Evolutionary conservation across 2,888 invertebrate species (phyloP).

Genomic region (Chalcosyrphus nemorum): DNA sequence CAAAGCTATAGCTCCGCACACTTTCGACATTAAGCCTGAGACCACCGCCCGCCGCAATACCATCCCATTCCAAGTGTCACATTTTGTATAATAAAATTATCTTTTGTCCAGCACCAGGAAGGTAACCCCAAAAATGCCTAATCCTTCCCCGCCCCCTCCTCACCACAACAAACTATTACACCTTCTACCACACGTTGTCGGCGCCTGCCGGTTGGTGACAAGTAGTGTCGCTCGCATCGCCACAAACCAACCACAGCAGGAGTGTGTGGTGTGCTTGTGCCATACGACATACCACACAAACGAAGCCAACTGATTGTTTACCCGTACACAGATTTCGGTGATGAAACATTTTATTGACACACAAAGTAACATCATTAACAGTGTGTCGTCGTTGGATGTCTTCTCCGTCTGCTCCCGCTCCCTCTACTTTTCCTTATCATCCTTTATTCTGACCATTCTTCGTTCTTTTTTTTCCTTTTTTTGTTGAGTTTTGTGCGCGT

Average conservation of each 20-base stretch:
- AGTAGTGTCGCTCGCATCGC: too few relatives aligned
- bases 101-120: conserved; percentile 20
- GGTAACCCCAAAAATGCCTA: conserved; percentile 33
- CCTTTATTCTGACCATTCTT: not conserved
- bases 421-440: not conserved
- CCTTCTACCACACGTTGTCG: conserved; percentile 35
- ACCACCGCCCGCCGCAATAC: conserved; percentile 32
- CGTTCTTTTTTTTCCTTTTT: not conserved
- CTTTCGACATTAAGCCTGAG: conserved; percentile 16
- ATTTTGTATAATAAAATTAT: conserved; percentile 61
- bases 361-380: conserved; percentile 72
- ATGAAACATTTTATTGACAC: conserved; percentile 73
- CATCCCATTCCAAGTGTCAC: conserved; percentile 59
- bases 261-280: too few relatives aligned
- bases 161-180: conserved; percentile 17
- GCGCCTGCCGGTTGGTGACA: conserved; percentile 11
- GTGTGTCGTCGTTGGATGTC: conserved; percentile 25
- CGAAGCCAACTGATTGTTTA: conserved; percentile 32
- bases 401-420: not conserved
- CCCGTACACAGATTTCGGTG: conserved; percentile 66
- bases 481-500: conserved; percentile 11
- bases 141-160: conserved; percentile 5
- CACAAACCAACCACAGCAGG: too few relatives aligned
- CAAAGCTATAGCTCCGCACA: not conserved
- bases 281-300: not conserved